These are phyloP conservation scores for Sebastolobus alascanus DNA, from an alignment of 2,797 vertebrate genomes.

Conservation along the genomic window DNA sequence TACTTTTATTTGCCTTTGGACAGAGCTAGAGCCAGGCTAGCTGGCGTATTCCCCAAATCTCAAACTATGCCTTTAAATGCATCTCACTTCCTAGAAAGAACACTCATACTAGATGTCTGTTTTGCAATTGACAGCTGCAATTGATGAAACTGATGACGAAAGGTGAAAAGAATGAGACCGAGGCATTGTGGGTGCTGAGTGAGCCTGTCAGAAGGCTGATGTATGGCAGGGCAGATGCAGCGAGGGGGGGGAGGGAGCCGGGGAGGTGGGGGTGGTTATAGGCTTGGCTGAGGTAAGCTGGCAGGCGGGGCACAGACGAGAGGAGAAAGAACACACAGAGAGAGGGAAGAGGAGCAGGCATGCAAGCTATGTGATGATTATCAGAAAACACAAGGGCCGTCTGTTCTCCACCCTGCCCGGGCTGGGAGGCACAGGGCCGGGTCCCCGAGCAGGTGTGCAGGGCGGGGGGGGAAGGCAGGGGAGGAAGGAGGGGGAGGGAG, in stretches of 20 bases:
- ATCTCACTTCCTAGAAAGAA: conserved; percentile 19
- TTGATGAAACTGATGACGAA: conserved; percentile 56
- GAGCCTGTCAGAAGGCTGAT: conserved; percentile 79
- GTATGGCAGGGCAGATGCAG: conserved; percentile 77
- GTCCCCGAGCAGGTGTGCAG: conserved; percentile 84
- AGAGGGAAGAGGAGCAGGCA: conserved; percentile 73
- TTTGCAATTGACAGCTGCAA: conserved; percentile 61
- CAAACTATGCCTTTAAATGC: neutral
- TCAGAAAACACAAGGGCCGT: conserved; percentile 83
- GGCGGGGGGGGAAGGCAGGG: conserved; percentile 34
- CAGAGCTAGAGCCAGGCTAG: neutral
- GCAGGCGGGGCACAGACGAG: conserved; percentile 60
- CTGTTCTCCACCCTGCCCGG: conserved; percentile 78
- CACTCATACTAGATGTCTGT: conserved; percentile 25
- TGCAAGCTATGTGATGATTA: conserved; percentile 87
- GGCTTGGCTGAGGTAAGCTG: conserved; percentile 68
- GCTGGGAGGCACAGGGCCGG: conserved; percentile 69
- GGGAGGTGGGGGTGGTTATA: conserved; percentile 20
- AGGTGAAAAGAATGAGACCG: conserved; percentile 65
- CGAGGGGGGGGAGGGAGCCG: neutral
- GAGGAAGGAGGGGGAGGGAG: conserved; percentile 13
- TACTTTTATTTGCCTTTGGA: neutral
- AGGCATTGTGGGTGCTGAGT: conserved; percentile 66
- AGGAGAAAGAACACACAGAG: conserved; percentile 51
- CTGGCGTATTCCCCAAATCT: neutral